These are phyloP conservation scores for Mastomys coucha DNA, from an alignment of 2,113 vertebrate genomes.

Conservation along the genomic window DNA sequence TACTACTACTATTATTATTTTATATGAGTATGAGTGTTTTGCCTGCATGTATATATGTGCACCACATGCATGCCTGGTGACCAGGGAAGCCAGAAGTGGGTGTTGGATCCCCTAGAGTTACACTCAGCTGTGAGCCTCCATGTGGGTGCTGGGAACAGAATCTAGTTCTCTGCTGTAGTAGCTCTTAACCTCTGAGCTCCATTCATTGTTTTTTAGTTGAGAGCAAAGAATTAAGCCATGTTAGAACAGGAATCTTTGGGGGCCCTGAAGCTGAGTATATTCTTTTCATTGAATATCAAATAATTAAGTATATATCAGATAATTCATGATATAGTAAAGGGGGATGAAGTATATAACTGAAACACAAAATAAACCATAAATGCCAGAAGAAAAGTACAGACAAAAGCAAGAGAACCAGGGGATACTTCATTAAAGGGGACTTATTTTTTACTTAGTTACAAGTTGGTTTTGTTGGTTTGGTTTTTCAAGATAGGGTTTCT, in stretches of 20 bases:
- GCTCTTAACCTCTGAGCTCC: not conserved
- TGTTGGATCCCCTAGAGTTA: not conserved
- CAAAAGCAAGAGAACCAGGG: not conserved
- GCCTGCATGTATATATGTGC: not conserved
- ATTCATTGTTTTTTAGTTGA: not conserved
- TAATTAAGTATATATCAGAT: not conserved
- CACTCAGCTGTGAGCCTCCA: not conserved
- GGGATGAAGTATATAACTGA: not conserved
- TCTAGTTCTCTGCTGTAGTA: not conserved
- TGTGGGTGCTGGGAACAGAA: not conserved
- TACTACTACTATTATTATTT: not conserved
- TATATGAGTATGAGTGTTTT: not conserved
- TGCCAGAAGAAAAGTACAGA: not conserved
- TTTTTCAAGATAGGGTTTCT: not conserved
- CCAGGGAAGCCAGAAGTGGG: not conserved
- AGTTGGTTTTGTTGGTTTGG: not conserved
- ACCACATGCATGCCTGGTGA: not conserved
- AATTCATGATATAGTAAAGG: not conserved
- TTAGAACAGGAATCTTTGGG: not conserved
- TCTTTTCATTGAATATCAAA: not conserved
- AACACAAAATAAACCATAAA: not conserved
- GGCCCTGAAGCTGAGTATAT: not conserved
- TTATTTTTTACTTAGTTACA: not conserved
- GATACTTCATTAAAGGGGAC: not conserved
- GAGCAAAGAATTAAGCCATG: not conserved